These are phyloP conservation scores for Neuroscelio doddi DNA, from an alignment of 2,888 invertebrate genomes.

Conservation along the genomic window DNA sequence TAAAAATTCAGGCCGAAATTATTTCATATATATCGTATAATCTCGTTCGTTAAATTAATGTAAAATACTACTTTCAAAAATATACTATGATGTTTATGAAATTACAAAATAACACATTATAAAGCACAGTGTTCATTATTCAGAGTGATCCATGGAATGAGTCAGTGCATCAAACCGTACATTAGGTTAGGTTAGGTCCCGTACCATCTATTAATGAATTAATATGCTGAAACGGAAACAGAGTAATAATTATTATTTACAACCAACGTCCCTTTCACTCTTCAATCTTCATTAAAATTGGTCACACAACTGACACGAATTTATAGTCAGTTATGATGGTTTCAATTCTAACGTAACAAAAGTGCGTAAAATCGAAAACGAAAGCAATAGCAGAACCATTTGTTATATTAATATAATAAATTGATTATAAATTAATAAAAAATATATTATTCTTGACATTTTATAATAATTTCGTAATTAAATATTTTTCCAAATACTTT, in stretches of 20 bases:
- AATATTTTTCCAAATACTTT: not conserved
- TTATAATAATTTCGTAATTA: too few relatives aligned
- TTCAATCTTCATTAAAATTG: slow-evolving; percentile 53
- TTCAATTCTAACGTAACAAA: slow-evolving; percentile 15
- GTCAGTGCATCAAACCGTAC: slow-evolving; percentile 13
- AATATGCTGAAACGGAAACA: slow-evolving; percentile 41
- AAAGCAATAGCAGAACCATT: not conserved
- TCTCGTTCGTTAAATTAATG: too few relatives aligned
- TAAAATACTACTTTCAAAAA: too few relatives aligned
- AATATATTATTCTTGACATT: too few relatives aligned
- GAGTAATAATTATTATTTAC: slow-evolving; percentile 50
- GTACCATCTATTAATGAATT: slow-evolving; percentile 43
- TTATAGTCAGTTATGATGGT: slow-evolving; percentile 25
- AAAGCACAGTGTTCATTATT: slow-evolving; percentile 1
- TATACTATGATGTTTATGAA: too few relatives aligned
- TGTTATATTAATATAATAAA: not conserved
- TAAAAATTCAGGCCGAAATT: too few relatives aligned
- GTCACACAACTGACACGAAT: slow-evolving; percentile 16
- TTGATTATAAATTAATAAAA: too few relatives aligned
- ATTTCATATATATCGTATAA: too few relatives aligned
- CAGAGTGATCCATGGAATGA: slow-evolving; percentile 9
- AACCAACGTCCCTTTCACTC: slow-evolving; percentile 41
- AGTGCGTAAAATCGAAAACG: not conserved
- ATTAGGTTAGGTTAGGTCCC: slow-evolving; percentile 24
- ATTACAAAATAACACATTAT: not conserved